A percentile compares a stretch with the other conserved stretches of the same genome.
Conservation (phyloP, 1,140 invertebrate species). For the Drosophila orosa region DNA sequence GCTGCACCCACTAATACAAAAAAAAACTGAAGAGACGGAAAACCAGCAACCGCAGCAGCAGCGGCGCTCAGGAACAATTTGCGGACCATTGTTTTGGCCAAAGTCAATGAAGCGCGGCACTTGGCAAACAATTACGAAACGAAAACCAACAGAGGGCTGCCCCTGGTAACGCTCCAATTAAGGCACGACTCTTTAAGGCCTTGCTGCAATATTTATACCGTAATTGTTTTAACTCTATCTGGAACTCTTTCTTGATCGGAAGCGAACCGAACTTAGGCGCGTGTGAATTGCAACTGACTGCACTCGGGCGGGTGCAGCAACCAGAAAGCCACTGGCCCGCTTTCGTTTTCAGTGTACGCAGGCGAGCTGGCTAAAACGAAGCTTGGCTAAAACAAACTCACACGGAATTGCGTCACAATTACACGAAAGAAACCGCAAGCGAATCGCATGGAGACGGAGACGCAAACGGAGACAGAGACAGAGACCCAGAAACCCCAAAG, state of each 20-base stretch:
- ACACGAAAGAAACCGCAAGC: constrained; percentile 75
- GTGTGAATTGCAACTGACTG: constrained; percentile 61
- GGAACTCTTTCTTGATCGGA: constrained; percentile 19
- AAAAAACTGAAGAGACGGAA: background rate
- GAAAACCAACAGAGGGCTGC: background rate
- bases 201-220: constrained; percentile 31
- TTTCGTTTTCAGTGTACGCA: constrained; percentile 70
- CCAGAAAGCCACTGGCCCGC: constrained; percentile 31
- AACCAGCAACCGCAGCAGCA: constrained; percentile 14
- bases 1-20: constrained; percentile 26
- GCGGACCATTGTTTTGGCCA: constrained; percentile 22
- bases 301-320: constrained; percentile 9
- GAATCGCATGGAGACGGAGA: constrained; percentile 20
- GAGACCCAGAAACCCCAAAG: constrained; percentile 80
- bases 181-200: constrained; percentile 17
- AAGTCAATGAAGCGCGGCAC: constrained; percentile 44
- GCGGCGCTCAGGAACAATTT: constrained; percentile 15
- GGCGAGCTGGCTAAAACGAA: constrained; percentile 29
- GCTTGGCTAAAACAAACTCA: constrained; percentile 67
- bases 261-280: constrained; percentile 63
- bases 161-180: constrained; percentile 51
- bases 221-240: constrained; percentile 25
- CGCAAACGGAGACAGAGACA: constrained; percentile 43
- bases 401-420: constrained; percentile 76
- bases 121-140: constrained; percentile 38